phyloP scores from a whole-genome alignment of 1,140 invertebrate species.

The Oryzaephilus surinamensis region DNA sequence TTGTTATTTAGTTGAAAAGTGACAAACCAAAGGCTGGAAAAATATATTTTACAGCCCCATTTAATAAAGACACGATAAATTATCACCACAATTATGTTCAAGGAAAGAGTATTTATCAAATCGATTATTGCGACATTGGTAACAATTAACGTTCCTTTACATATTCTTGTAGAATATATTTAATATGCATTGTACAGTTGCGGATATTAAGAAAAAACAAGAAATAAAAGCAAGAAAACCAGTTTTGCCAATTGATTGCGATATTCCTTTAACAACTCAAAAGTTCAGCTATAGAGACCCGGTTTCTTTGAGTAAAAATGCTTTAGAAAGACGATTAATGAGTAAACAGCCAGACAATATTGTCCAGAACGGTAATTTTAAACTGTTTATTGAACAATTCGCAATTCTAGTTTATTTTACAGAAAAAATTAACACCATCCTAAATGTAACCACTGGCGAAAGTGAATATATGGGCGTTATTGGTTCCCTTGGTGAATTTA shows the following conservation, averaged over 20 bases:
- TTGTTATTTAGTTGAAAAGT: too few relatives aligned
- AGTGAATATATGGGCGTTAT: conserved; percentile 1
- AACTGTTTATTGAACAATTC: not conserved
- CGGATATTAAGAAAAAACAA: too few relatives aligned
- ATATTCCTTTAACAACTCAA: conserved; percentile 3
- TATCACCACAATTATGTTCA: too few relatives aligned
- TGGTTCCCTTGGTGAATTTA: conserved; percentile 3
- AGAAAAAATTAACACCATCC: conserved; percentile 3
- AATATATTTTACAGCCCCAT: conserved; percentile 3
- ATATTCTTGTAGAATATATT: too few relatives aligned
- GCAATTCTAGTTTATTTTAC: not conserved
- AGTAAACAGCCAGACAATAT: not conserved
- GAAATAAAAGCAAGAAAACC: not conserved
- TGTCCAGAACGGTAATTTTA: not conserved
- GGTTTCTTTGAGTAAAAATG: too few relatives aligned
- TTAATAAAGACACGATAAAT: conserved; percentile 5
- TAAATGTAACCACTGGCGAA: not conserved
- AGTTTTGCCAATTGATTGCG: not conserved
- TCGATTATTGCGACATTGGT: conserved; percentile 5
- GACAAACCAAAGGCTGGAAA: conserved; percentile 1
- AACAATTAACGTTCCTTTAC: too few relatives aligned
- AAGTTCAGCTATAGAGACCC: not conserved
- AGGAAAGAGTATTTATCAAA: too few relatives aligned
- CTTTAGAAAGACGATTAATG: not conserved
- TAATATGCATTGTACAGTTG: too few relatives aligned